Evolutionary conservation across 2,797 vertebrate species (phyloP), one percentile per base, ranked within the genome.

Genomic region (Arnoldichthys spilopterus): DNA sequence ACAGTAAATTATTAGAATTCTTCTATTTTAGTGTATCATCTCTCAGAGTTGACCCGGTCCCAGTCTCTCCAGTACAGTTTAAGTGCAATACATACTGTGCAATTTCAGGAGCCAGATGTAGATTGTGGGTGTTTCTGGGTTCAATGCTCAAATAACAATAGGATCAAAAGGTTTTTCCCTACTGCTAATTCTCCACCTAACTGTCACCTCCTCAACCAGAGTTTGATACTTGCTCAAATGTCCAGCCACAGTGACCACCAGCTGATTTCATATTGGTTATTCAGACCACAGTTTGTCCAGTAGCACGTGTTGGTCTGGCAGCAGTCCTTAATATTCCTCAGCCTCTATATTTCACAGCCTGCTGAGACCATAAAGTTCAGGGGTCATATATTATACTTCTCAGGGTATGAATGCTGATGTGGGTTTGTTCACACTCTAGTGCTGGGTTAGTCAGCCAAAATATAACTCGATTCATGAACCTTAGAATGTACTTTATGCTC

Each of bases 351-450:
- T 67, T 61, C 11, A 13, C 66, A 69, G 64, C 15, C 43, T 74
- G 53, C 53, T 51, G 20, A 71, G 68, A 37, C 49, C 68, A 54
- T 8, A 0, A 59, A 28, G 43, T 24, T 47, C 34, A 53, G 69
- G 56, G 59, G 76, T 64, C 62, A 61, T 30, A n/a, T 37, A 68
- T 73, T 24, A 69, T 70, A 53, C 69, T 59, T 67, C 40, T 81
- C 51, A 67, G 56, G 37, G 61, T 47, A 64, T 24, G 34, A 78
- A 78, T 56, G 59, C 45, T 72, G 47, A 18, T 47, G 13, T 67
- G 64, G 34, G 43, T 34, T 24, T 73, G 22, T 77, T 88, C 63
- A 86, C 40, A 43, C 11, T 43, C 40, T 43, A 43, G 11, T 12
- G 1, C 11, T 77, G 30, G 76, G 30, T 28, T 32, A 71, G 40